Conservation (phyloP, 2,797 vertebrate genomes). For the Schizopygopsis malacanthus region DNA sequence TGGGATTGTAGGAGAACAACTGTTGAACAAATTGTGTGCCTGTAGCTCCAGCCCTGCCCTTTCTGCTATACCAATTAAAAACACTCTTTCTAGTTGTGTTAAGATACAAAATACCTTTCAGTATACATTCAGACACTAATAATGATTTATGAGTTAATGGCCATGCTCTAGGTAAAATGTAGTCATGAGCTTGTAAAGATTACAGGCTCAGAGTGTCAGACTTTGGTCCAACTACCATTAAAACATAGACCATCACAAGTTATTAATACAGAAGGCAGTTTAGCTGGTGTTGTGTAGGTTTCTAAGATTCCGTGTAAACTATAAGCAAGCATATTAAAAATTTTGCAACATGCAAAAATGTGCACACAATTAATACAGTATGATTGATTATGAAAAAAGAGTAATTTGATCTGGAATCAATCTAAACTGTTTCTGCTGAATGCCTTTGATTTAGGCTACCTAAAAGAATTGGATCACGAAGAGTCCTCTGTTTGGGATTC, state of each 20-base stretch:
- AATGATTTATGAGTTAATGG: not conserved
- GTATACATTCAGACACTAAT: not conserved
- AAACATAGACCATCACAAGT: not conserved
- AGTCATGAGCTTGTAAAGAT: not conserved
- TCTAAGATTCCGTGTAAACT: not conserved
- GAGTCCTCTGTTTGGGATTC: not conserved
- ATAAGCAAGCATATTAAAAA: not conserved
- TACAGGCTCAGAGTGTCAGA: conserved; percentile 13
- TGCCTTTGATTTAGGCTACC: not conserved
- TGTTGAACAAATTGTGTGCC: not conserved
- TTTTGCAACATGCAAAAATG: not conserved
- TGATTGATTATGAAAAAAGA: not conserved
- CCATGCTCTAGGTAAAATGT: not conserved
- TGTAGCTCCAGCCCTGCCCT: not conserved
- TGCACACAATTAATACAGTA: not conserved
- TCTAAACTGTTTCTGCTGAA: not conserved
- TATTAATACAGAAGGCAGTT: not conserved
- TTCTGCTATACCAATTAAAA: conserved; percentile 6
- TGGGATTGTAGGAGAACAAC: conserved; percentile 27
- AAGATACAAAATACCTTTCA: not conserved
- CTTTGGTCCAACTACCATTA: conserved; percentile 1
- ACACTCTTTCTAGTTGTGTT: not conserved
- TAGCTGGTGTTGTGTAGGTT: not conserved
- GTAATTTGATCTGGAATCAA: not conserved
- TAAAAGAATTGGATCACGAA: not conserved